Conservation (phyloP, 2,113 vertebrate species). For the Hucho hucho region DNA sequence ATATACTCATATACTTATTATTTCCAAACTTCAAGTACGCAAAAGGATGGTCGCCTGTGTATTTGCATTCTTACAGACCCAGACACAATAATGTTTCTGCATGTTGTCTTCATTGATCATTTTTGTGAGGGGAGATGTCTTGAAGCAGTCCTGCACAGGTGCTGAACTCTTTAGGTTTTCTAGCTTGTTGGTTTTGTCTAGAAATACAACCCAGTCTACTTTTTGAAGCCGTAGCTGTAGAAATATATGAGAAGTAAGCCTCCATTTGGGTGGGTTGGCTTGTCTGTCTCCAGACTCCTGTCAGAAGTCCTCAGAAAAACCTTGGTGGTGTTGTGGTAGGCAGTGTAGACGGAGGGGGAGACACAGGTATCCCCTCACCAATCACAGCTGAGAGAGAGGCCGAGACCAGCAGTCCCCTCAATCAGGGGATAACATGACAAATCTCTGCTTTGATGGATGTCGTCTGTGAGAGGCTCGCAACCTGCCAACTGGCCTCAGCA, state of each 20-base stretch:
- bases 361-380: background rate
- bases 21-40: background rate
- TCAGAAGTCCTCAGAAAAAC: constrained; percentile 1
- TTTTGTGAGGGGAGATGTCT: background rate
- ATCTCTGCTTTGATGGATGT: constrained; percentile 7
- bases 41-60: background rate
- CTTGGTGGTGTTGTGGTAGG: too few relatives aligned
- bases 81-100: background rate
- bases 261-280: constrained; percentile 12
- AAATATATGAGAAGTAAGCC: background rate
- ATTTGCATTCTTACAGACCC: background rate
- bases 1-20: background rate
- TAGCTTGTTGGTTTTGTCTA: background rate
- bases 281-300: constrained; percentile 4
- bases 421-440: constrained; percentile 3
- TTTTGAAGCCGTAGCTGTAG: background rate
- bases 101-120: background rate
- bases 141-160: background rate
- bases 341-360: background rate
- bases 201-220: background rate
- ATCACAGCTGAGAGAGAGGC: constrained; percentile 1
- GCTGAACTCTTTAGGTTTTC: constrained; percentile 7
- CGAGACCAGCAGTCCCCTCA: background rate
- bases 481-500: constrained; percentile 3
- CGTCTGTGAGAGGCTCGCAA: background rate